Evolutionary conservation across 2,888 invertebrate species (phyloP).

Genomic region (Nomada ferruginata): DNA sequence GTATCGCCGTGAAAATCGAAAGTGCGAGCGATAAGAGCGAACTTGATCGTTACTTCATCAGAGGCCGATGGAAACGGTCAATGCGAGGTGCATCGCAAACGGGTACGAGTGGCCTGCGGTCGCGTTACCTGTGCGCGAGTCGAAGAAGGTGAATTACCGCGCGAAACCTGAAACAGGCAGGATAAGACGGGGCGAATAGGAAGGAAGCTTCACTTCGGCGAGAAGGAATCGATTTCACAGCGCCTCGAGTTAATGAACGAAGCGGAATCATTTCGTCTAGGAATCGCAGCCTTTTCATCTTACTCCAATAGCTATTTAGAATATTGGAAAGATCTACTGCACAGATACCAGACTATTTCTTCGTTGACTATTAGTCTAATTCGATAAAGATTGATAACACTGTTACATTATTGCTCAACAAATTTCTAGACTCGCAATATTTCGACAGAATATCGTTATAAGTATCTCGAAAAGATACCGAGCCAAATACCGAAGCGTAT

Average conservation of each 20-base stretch:
- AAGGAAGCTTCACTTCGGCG: slow-evolving; percentile 4
- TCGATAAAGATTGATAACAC: too few species aligned
- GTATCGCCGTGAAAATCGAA: slow-evolving; percentile 43
- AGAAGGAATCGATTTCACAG: slow-evolving; percentile 19
- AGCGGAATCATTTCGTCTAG: background rate
- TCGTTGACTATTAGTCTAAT: too few species aligned
- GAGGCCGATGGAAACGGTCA: slow-evolving; percentile 31
- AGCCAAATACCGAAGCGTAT: too few species aligned
- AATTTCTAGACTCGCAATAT: too few species aligned
- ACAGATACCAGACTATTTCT: too few species aligned
- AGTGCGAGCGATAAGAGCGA: slow-evolving; percentile 51
- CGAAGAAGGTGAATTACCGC: slow-evolving; percentile 56
- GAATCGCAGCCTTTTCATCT: too few species aligned
- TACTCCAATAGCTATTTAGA: background rate
- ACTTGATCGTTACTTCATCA: slow-evolving; percentile 40
- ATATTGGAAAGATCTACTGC: background rate
- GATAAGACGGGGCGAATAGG: slow-evolving; percentile 11
- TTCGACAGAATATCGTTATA: too few species aligned
- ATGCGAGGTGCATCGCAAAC: slow-evolving; percentile 46
- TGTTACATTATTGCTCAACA: too few species aligned
- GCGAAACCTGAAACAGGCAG: slow-evolving; percentile 44
- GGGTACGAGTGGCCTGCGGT: slow-evolving; percentile 51
- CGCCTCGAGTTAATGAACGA: slow-evolving; percentile 9
- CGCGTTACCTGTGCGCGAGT: slow-evolving; percentile 46
- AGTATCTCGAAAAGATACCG: too few species aligned